Conservation (phyloP, 2,797 vertebrate genomes). For the Onychomys leucogaster region DNA sequence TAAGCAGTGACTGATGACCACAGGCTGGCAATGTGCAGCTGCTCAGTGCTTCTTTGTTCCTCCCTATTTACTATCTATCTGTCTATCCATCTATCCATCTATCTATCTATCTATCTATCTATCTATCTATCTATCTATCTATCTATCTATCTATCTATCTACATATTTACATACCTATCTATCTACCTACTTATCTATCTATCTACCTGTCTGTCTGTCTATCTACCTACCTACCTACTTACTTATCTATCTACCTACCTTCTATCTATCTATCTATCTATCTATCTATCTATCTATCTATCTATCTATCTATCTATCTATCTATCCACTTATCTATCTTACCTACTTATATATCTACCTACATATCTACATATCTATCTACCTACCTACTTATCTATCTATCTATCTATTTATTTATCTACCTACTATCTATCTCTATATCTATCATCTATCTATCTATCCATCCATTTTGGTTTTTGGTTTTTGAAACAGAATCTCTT, state of each 20-base stretch:
- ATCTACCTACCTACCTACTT: background rate
- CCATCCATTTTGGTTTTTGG: background rate
- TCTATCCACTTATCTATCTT: background rate
- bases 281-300: background rate
- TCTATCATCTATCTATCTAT: too few species aligned
- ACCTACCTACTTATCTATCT: too few species aligned
- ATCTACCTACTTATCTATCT: fast-evolving
- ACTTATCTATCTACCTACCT: background rate
- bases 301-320: background rate
- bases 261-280: background rate
- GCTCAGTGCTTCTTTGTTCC: background rate
- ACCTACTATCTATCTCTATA: too few species aligned
- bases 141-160: background rate
- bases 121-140: background rate
- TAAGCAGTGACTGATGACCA: background rate
- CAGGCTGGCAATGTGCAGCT: background rate
- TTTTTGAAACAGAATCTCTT: background rate
- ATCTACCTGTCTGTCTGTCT: background rate
- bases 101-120: background rate
- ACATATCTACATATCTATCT: too few species aligned
- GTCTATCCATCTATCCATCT: too few species aligned
- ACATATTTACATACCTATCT: too few species aligned
- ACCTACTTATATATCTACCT: too few species aligned
- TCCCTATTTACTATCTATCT: background rate
- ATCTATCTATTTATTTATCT: background rate